Evolutionary conservation across 2,888 invertebrate species (phyloP).

Genomic region (Ophraella communa): DNA sequence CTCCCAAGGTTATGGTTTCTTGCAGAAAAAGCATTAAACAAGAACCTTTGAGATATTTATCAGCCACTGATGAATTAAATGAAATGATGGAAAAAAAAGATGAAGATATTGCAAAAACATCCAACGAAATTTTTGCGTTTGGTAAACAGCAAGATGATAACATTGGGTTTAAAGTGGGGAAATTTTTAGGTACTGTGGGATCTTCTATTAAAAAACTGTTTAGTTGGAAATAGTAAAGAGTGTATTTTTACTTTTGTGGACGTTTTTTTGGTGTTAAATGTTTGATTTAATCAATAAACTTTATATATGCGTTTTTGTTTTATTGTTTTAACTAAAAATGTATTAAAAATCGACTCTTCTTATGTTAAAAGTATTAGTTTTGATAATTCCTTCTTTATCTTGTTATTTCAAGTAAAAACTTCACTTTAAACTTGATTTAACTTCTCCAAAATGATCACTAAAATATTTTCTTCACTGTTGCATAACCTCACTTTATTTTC

Average conservation of each 20-base stretch:
- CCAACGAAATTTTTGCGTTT: constrained; percentile 43
- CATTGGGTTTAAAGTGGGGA: constrained; percentile 39
- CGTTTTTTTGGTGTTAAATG: too few relatives aligned
- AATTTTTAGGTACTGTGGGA: constrained; percentile 43
- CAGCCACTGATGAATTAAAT: background rate
- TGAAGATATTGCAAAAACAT: background rate
- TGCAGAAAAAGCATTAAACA: background rate
- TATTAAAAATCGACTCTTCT: too few relatives aligned
- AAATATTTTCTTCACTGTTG: too few relatives aligned
- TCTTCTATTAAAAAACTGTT: constrained; percentile 45
- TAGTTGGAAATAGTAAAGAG: constrained; percentile 37
- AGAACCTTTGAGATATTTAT: background rate
- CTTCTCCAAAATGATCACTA: too few relatives aligned
- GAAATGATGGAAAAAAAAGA: background rate
- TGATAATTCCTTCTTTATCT: too few relatives aligned
- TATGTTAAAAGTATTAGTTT: too few relatives aligned
- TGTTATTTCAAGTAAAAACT: too few relatives aligned
- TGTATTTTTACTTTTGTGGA: background rate
- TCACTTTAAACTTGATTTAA: too few relatives aligned
- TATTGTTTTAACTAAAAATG: too few relatives aligned
- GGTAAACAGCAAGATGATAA: constrained; percentile 38
- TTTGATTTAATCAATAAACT: constrained; percentile 1
- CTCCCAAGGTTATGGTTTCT: too few relatives aligned
- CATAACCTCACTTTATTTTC: too few relatives aligned
- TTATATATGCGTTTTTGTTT: constrained; percentile 13